Conservation (phyloP, 1,140 invertebrate species). For the Pseudomyrmex pallidus region DNA sequence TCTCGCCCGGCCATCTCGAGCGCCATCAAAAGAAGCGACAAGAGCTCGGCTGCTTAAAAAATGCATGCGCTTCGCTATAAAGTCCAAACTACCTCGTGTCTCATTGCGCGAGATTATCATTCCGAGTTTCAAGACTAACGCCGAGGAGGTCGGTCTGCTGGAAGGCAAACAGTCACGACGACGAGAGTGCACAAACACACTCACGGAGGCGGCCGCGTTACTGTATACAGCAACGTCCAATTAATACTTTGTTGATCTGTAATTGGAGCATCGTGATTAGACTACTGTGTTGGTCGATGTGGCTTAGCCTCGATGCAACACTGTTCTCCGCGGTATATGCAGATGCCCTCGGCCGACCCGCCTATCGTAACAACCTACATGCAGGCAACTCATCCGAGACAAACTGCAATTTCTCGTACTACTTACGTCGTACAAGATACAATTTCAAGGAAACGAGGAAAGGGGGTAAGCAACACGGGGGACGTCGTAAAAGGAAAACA, state of each 20-base stretch:
- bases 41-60: not conserved
- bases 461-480: not conserved
- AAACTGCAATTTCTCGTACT: conserved; percentile 53
- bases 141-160: not conserved
- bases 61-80: not conserved
- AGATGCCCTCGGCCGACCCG: conserved; percentile 37
- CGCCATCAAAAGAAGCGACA: not conserved
- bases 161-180: conserved; percentile 19
- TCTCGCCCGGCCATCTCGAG: not conserved
- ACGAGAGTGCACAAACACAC: conserved; percentile 21
- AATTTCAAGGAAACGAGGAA: conserved; percentile 29
- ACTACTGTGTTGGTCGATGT: conserved; percentile 49
- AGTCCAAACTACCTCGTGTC: not conserved
- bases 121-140: no score
- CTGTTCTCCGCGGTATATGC: conserved; percentile 24
- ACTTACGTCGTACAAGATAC: conserved; percentile 56
- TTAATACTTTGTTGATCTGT: conserved; percentile 58
- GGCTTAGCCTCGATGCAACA: conserved; percentile 10
- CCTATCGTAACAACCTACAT: conserved; percentile 54
- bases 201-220: no score
- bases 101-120: conserved; percentile 1
- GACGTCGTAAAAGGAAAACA: not conserved
- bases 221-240: conserved; percentile 49
- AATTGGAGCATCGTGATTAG: conserved; percentile 62
- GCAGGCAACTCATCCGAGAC: conserved; percentile 51